Conservation (phyloP, 1,140 invertebrate genomes). For the Tetramorium parvispinum region DNA sequence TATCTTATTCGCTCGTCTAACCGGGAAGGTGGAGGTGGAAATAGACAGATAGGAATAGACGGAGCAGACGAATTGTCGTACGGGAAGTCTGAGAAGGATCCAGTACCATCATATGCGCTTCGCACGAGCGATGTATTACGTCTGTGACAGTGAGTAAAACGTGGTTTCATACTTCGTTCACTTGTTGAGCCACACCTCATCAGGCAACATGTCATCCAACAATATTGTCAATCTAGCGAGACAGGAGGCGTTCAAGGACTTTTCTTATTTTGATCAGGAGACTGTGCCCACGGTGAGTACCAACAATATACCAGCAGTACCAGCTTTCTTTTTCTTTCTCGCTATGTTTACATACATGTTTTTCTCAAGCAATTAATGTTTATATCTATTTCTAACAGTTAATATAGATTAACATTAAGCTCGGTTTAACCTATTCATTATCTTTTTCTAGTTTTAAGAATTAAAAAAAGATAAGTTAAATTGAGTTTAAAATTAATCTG, state of each 20-base stretch:
- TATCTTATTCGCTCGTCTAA: background rate
- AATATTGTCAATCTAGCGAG: constrained; percentile 64
- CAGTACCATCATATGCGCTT: background rate
- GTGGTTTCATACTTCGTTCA: background rate
- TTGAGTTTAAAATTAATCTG: background rate
- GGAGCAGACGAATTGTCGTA: background rate
- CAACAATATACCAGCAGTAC: background rate
- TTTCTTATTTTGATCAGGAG: constrained; percentile 76
- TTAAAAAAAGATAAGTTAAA: no score
- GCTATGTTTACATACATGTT: background rate
- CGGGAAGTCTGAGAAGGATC: no score
- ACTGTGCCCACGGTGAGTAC: constrained; percentile 78
- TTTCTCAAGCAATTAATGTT: background rate
- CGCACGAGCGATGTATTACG: background rate
- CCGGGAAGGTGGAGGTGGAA: background rate
- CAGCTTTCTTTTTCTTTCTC: background rate
- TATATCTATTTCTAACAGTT: background rate
- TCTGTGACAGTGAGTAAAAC: background rate
- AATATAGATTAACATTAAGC: background rate
- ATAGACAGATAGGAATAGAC: constrained; percentile 36
- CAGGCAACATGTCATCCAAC: constrained; percentile 54
- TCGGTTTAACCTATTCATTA: background rate
- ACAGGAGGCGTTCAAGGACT: constrained; percentile 78
- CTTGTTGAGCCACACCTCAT: background rate
- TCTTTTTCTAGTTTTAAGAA: no score